Conservation (phyloP, 2,888 invertebrate genomes). For the Clivina fossor region DNA sequence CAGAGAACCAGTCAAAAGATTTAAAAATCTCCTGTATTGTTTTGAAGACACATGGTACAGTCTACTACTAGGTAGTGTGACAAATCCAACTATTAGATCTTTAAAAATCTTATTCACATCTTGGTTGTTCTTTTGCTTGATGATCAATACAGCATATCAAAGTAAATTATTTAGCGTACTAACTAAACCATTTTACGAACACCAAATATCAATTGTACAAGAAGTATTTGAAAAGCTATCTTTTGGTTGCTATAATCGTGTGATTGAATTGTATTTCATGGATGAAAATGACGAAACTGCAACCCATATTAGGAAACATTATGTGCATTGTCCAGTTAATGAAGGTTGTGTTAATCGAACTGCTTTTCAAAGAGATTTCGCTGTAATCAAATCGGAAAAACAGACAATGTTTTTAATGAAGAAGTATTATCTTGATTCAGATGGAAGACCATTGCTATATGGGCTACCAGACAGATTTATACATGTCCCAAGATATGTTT, state of each 20-base stretch:
- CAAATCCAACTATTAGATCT: constrained; percentile 11
- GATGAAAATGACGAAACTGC: constrained; percentile 9
- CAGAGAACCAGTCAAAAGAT: background rate
- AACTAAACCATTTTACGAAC: constrained; percentile 56
- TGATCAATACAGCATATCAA: constrained; percentile 58
- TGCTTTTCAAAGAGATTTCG: constrained; percentile 7
- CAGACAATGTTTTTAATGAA: constrained; percentile 7
- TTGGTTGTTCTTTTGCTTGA: constrained; percentile 51
- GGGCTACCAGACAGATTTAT: background rate
- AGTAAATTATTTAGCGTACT: constrained; percentile 61
- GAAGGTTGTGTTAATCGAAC: constrained; percentile 10
- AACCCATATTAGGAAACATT: constrained; percentile 18
- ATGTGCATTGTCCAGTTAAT: constrained; percentile 1
- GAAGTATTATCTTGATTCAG: background rate
- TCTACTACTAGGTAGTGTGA: constrained; percentile 13
- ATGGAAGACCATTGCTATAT: constrained; percentile 9
- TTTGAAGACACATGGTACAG: constrained; percentile 12
- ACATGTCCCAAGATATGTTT: background rate
- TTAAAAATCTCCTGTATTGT: constrained; percentile 2
- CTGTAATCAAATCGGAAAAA: constrained; percentile 6
- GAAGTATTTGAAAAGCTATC: constrained; percentile 21
- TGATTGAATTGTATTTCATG: constrained; percentile 1
- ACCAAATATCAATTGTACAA: constrained; percentile 44
- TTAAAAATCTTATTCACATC: constrained; percentile 16
- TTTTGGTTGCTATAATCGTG: constrained; percentile 3